Evolutionary conservation across 2,113 vertebrate genomes (phyloP).

Genomic region (Chaetodon trifascialis): DNA sequence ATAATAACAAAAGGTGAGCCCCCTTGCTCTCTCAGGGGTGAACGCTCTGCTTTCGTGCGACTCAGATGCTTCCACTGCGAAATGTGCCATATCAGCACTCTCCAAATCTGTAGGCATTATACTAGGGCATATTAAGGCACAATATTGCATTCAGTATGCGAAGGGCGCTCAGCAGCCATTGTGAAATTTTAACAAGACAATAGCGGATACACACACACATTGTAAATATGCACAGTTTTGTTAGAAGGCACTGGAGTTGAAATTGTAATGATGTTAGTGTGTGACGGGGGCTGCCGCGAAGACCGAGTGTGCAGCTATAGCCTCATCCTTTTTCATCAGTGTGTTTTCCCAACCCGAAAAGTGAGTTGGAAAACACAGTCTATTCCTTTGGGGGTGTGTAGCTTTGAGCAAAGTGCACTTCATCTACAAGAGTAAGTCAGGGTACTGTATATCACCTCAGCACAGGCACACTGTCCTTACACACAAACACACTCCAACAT

Average conservation of each 20-base stretch:
- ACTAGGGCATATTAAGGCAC: conserved; percentile 61
- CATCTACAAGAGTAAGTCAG: conserved; percentile 68
- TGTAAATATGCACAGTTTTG: conserved; percentile 75
- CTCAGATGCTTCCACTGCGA: conserved; percentile 53
- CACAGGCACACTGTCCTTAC: conserved; percentile 44
- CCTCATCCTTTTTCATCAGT: conserved; percentile 75
- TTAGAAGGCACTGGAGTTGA: conserved; percentile 69
- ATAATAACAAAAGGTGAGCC: conserved; percentile 79
- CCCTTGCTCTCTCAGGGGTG: conserved; percentile 66
- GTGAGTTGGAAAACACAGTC: conserved; percentile 68
- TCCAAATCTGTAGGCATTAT: conserved; percentile 65
- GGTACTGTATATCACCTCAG: conserved; percentile 61
- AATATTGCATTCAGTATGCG: conserved; percentile 56
- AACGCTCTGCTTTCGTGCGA: conserved; percentile 37
- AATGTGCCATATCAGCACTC: conserved; percentile 72
- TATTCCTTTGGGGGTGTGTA: conserved; percentile 60
- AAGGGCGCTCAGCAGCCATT: conserved; percentile 58
- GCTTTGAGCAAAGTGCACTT: conserved; percentile 72
- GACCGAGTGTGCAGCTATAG: conserved; percentile 48
- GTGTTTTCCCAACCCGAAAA: conserved; percentile 70
- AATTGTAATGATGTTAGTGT: conserved; percentile 77
- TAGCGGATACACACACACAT: conserved; percentile 46
- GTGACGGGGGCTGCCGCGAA: conserved; percentile 62
- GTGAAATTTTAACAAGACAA: conserved; percentile 74
- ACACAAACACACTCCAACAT: conserved; percentile 41